Percentiles rank a stretch among this genome's conserved stretches.
These are phyloP conservation scores for Anodontia alba DNA, from an alignment of 2,888 invertebrate genomes.

Conservation along the genomic window DNA sequence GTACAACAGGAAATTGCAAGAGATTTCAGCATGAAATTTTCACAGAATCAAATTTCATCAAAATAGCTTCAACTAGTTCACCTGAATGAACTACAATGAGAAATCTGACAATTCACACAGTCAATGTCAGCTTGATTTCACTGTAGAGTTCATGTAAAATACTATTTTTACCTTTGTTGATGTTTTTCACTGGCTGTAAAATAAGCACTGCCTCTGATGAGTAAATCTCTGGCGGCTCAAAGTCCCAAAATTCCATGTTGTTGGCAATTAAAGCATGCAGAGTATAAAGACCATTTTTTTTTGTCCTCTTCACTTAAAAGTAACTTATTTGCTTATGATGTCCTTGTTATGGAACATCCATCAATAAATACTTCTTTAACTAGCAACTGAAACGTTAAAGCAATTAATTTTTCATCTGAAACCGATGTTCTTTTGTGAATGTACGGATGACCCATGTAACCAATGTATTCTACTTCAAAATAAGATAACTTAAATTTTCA, in stretches of 20 bases:
- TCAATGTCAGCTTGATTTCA: too few species aligned
- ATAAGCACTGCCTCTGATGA: slow-evolving; percentile 62
- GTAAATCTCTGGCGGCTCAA: slow-evolving; percentile 47
- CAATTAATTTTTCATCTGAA: neutral
- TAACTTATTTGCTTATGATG: neutral
- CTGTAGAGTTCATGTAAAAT: too few species aligned
- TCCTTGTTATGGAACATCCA: neutral
- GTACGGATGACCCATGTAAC: neutral
- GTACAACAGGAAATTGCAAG: too few species aligned
- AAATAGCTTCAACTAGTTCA: too few species aligned
- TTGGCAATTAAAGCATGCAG: neutral
- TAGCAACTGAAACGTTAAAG: slow-evolving; percentile 1
- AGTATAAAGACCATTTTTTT: neutral
- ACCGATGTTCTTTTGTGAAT: neutral
- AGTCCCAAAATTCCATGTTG: slow-evolving; percentile 34
- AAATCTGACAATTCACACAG: too few species aligned
- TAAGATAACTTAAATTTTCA: neutral
- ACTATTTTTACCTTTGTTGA: neutral
- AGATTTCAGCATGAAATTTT: too few species aligned
- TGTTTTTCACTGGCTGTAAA: slow-evolving; percentile 51
- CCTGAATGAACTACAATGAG: too few species aligned
- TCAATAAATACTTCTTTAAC: neutral
- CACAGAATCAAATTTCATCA: too few species aligned
- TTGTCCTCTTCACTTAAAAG: neutral
- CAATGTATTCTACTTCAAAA: neutral